phyloP scores from a whole-genome alignment of 2,113 vertebrate species.

The Fukomys damarensis region DNA sequence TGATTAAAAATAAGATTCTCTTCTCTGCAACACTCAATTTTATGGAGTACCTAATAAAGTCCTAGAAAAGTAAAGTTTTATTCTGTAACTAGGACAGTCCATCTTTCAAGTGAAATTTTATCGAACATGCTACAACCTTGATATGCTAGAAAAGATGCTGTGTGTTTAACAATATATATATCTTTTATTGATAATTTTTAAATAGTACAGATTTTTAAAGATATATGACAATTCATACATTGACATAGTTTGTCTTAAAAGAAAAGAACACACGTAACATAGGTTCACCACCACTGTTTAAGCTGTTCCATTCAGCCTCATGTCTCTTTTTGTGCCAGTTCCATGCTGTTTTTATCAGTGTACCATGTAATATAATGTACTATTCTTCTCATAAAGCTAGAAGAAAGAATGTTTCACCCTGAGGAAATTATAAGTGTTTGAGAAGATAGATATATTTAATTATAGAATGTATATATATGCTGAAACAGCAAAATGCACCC shows the following conservation, averaged over 20 bases:
- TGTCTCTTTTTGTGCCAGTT: no score
- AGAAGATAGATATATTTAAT: neutral
- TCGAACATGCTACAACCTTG: neutral
- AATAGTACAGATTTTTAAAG: slow-evolving; percentile 40
- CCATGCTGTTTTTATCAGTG: no score
- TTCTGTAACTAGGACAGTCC: neutral
- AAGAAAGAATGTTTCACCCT: neutral
- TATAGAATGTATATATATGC: neutral
- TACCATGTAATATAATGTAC: no score
- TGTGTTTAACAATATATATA: neutral
- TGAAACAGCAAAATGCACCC: neutral
- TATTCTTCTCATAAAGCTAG: neutral
- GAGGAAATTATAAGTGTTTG: neutral
- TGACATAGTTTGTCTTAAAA: no score
- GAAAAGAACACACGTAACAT: no score
- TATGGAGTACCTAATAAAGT: slow-evolving; percentile 4
- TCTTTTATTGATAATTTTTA: slow-evolving; percentile 20
- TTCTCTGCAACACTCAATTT: slow-evolving; percentile 1
- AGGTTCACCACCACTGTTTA: no score
- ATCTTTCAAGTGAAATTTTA: neutral
- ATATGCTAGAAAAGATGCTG: neutral
- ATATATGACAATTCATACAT: neutral
- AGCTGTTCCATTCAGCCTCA: no score
- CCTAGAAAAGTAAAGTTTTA: neutral
- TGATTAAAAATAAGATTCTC: slow-evolving; percentile 27